Base-by-base conservation (phyloP, 2,888 invertebrate species). In the Willowsia nigromaculata region DNA sequence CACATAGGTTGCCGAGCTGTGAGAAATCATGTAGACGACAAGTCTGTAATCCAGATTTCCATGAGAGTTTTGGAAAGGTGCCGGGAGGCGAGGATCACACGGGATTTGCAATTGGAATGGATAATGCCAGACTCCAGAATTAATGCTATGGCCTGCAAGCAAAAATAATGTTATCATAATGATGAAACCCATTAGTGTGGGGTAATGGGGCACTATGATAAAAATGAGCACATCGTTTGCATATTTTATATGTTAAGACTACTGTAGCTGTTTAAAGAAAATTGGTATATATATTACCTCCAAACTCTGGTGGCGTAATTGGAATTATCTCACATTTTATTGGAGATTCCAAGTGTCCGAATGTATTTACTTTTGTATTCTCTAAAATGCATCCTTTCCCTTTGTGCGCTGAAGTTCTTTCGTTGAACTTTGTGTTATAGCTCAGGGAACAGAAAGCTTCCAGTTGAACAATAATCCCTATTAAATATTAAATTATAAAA, bases 61-160 rank as follows among this genome's bases (percentile, higher is more conserved):
- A 59, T 86, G 76, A 37, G 85, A 37, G 56, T 89, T 89, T 43
- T 89, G 76, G 68, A 89, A 89, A 18, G 89, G 89, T 33, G 82
- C 85, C 74, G 89, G 89, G 25, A 89, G 78, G n/a, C 62, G 62
- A 62, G 85, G 89, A 83, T 89, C 89, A 43, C 85, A 56, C 7
- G 89, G 89, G 50, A 89, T 86, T 68, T 86, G 33, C 25, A 89
- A 47, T n/a, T 86, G 43, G 81, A 89, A 89, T 53, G 89, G 85
- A 43, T 89, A 89, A 43, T 86, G 85, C 89, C 89, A 89, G 3
- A 89, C 89, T 50, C 89, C 89, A 53, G 89, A 89, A 27, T 86
- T 89, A 25, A 89, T 56, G 80, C 85, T 89, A 18, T 89, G 89
- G 11, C 88, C 88, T 89, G 40, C 9, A 53, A 65, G 53, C 27